phyloP scores from a whole-genome alignment of 2,888 invertebrate species.

The Willowsia nigromaculata region DNA sequence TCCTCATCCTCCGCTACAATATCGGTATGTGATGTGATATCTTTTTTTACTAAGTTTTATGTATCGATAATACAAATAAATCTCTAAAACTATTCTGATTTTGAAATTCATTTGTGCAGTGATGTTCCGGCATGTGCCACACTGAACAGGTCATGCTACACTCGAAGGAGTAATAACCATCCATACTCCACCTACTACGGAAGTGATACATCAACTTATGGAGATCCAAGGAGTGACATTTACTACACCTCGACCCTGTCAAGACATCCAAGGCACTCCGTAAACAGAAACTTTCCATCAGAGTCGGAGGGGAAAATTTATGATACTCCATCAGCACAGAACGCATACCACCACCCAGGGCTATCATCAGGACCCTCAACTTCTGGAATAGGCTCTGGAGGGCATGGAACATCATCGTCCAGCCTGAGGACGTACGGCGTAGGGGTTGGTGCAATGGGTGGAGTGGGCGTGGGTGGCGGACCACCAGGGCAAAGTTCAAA shows the following conservation, averaged over 20 bases:
- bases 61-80: no score
- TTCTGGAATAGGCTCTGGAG: conserved; percentile 41
- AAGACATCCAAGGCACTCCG: conserved; percentile 76
- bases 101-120: conserved; percentile 65
- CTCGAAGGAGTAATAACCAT: conserved; percentile 72
- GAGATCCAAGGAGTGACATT: conserved; percentile 78
- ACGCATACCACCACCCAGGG: conserved; percentile 68
- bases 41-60: background rate
- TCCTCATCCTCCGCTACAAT: conserved; percentile 78
- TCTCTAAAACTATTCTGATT: no score
- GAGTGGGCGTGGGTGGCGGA: conserved; percentile 62
- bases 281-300: conserved; percentile 65
- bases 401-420: conserved; percentile 67
- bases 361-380: conserved; percentile 40
- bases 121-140: conserved; percentile 79
- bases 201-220: conserved; percentile 75
- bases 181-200: conserved; percentile 76
- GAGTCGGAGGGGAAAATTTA: conserved; percentile 73
- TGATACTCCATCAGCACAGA: conserved; percentile 72
- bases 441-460: conserved; percentile 65
- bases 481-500: conserved; percentile 72
- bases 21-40: conserved; percentile 5
- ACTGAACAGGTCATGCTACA: conserved; percentile 77
- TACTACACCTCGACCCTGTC: conserved; percentile 78
- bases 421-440: conserved; percentile 74